Evolutionary conservation across 1,140 invertebrate species (phyloP), one percentile per base, ranked within the genome.

Genomic region (Pinna nobilis): DNA sequence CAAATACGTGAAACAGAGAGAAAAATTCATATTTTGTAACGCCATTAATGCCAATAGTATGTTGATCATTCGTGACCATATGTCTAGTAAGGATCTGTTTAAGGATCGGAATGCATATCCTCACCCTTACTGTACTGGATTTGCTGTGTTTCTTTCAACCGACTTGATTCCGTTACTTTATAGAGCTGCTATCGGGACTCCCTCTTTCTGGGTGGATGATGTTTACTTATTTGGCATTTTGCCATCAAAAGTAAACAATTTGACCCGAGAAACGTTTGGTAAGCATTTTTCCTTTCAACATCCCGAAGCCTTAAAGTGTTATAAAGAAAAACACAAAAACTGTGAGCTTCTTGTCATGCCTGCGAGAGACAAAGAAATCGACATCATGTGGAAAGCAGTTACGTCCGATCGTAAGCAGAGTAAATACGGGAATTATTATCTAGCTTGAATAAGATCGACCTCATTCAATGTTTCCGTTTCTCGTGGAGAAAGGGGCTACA

Each of bases 191-290:
- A 55, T 76, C 37, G 53, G 61, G 1, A 70, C 76, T 13, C 85
- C 82, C 11, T 82, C 80, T 28, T 84, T 88, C 64, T 88, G 84
- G 84, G 79, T 88, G 28, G 87, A 88, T 66, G 87, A 88, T 72
- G 83, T 88, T 3, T 88, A 83, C 60, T 65, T 87, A 15, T 87
- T 84, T 47, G 87, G 87, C 13, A 59, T 88, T 28, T 63, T 88
- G 20, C 70, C 79, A 44, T 63, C 67, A 25, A 59, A 55, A 44
- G 68, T 76, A 4, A 71, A 60, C 13, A 47, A 63, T 28, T 70
- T 72, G 3, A 32, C 33, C 3, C 44, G 64, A 44, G 72, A 74
- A 33, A 64, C 28, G 33, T 47, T 47, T 39, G 15, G 59, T 37
- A 23, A 37, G 28, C 68, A 68, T 55, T 74, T 74, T 41, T 61